phyloP scores from a whole-genome alignment of 2,888 invertebrate species.

The Matsumyia berberina region DNA sequence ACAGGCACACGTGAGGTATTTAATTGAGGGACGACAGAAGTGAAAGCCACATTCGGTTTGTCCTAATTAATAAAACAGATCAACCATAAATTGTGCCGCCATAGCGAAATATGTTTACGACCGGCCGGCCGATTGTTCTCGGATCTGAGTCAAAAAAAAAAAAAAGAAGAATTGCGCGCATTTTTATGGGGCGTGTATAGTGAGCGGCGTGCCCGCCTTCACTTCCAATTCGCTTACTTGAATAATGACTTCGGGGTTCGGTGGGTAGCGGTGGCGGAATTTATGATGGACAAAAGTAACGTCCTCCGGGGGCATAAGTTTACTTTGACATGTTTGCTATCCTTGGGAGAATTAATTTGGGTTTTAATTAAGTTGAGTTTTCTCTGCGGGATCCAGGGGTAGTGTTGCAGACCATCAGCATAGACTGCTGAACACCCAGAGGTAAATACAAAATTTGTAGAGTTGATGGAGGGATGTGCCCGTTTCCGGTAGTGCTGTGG shows the following conservation, averaged over 20 bases:
- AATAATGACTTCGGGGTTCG: conserved; percentile 24
- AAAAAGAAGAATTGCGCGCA: background rate
- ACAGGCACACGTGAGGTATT: conserved; percentile 11
- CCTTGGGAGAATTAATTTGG: conserved; percentile 29
- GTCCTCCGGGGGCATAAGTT: conserved; percentile 27
- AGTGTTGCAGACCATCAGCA: background rate
- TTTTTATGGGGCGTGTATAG: conserved; percentile 9
- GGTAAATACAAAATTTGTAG: conserved; percentile 3
- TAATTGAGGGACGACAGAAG: background rate
- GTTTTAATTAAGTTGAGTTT: conserved; percentile 52
- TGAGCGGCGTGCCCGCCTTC: background rate
- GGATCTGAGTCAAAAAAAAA: background rate
- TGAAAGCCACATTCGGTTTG: background rate
- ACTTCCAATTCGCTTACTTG: conserved; percentile 9
- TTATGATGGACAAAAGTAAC: conserved; percentile 30
- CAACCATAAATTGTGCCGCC: conserved; percentile 12
- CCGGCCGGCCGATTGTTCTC: background rate
- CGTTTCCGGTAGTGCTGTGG: conserved; percentile 6
- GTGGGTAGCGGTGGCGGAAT: background rate
- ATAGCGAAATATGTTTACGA: background rate
- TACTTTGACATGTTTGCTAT: conserved; percentile 32
- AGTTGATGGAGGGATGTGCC: conserved; percentile 5
- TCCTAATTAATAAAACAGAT: conserved; percentile 38
- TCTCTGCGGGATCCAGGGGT: background rate
- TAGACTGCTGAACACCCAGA: background rate